Evolutionary conservation across 2,797 vertebrate genomes (phyloP), one percentile per base, ranked within the genome.

Genomic region (Fringilla coelebs): DNA sequence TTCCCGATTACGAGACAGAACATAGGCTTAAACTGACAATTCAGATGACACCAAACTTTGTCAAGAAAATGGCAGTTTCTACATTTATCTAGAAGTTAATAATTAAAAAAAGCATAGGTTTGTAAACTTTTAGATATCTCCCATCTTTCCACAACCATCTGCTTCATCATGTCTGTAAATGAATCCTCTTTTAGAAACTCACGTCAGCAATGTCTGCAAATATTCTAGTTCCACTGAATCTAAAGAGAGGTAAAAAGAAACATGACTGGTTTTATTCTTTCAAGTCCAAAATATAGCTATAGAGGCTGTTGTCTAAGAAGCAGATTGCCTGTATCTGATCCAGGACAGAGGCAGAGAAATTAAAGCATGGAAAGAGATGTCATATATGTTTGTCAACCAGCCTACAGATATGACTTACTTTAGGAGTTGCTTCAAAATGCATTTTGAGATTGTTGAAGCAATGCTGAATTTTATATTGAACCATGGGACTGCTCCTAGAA

Each of bases 301-400:
- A 78, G 62, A 89, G 28, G 82, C 52, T 75, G 34, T 73, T 94
- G 32, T 83, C 41, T 68, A 57, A 85, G 90, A 93, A 76, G 38
- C 10, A 10, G 21, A 49, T 81, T 87, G 28, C 32, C 48, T 88
- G 11, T 54, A 54, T 88, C 26, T 88, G 51, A 28, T 65, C 45
- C 43, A 66, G 74, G 78, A 73, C 57, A 91, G 77, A 66, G 57
- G 52, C 66, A 80, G 73, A 91, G 52, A 84, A 87, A 71, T 77
- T 60, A 36, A 86, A 86, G 48, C 40, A 16, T 40, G 40, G 40
- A 40, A 40, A 40, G 40, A 40, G 40, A 40, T 40, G 40, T 40
- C 40, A 40, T 40, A 13, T 80, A 26, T 60, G 36, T 36, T 90
- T 88, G 43, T 84, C 61, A 85, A 17, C 32, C 46, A 54, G 6